These are phyloP conservation scores for zebrafish (Danio rerio) DNA, from an alignment of 2,113 vertebrate species.

Conservation along the genomic window DNA sequence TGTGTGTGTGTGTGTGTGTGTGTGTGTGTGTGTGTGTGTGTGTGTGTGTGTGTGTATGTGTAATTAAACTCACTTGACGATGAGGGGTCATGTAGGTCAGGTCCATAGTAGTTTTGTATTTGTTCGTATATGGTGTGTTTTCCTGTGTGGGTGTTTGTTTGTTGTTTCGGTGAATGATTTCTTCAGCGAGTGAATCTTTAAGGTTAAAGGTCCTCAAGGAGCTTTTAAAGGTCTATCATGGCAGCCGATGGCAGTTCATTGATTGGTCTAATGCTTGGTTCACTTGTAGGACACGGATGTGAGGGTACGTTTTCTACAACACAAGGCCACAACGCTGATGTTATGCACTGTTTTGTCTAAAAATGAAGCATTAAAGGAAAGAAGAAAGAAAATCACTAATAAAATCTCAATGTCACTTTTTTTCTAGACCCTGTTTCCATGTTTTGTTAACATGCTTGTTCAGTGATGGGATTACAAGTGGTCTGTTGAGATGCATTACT, in stretches of 20 bases:
- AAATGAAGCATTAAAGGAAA: background rate
- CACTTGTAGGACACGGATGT: background rate
- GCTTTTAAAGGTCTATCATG: background rate
- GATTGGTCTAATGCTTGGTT: slow-evolving; percentile 17
- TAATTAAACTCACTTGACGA: background rate
- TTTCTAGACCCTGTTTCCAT: too few relatives aligned
- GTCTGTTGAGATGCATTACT: too few relatives aligned
- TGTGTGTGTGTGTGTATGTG: background rate
- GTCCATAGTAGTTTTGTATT: background rate
- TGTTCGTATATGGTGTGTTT: background rate
- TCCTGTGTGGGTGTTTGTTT: background rate
- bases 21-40: background rate
- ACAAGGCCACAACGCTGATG: background rate
- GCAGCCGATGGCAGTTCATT: slow-evolving; percentile 2
- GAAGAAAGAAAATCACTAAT: too few relatives aligned
- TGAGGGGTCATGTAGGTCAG: background rate
- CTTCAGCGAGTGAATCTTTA: background rate
- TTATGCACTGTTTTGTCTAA: background rate
- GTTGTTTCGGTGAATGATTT: background rate
- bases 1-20: too few relatives aligned
- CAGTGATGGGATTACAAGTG: too few relatives aligned
- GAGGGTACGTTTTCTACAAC: background rate
- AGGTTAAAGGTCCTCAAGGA: slow-evolving; percentile 7
- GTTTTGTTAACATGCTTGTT: too few relatives aligned
- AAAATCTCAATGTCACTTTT: too few relatives aligned